phyloP scores from a whole-genome alignment of 2,113 vertebrate species.

The Lophotis ruficrista region DNA sequence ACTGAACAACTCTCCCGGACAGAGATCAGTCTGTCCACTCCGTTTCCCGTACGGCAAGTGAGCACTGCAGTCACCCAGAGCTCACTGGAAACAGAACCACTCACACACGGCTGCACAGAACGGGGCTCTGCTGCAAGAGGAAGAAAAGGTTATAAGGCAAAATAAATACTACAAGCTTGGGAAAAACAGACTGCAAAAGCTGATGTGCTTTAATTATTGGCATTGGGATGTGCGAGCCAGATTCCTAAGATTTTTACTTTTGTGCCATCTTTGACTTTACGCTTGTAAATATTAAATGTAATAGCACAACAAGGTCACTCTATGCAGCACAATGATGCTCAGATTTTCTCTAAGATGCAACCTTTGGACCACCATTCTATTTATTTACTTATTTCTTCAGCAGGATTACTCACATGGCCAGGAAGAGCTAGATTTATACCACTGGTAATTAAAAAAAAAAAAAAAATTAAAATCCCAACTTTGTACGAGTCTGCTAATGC shows the following conservation, averaged over 20 bases:
- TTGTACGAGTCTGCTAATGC: background rate
- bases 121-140: background rate
- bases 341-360: background rate
- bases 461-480: background rate
- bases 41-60: background rate
- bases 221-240: background rate
- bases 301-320: background rate
- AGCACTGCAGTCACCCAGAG: background rate
- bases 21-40: background rate
- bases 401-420: background rate
- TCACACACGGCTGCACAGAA: rapidly evolving
- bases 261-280: background rate
- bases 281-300: background rate
- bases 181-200: background rate
- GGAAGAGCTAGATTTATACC: background rate
- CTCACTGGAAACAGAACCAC: background rate
- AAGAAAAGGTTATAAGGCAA: background rate
- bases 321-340: background rate
- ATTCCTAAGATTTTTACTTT: background rate
- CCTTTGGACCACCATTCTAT: background rate
- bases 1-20: background rate
- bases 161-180: background rate
- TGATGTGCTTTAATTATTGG: background rate
- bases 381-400: background rate
- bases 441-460: background rate